These are phyloP conservation scores for Ormyrus thymus DNA, from an alignment of 2,888 invertebrate species.

Conservation along the genomic window DNA sequence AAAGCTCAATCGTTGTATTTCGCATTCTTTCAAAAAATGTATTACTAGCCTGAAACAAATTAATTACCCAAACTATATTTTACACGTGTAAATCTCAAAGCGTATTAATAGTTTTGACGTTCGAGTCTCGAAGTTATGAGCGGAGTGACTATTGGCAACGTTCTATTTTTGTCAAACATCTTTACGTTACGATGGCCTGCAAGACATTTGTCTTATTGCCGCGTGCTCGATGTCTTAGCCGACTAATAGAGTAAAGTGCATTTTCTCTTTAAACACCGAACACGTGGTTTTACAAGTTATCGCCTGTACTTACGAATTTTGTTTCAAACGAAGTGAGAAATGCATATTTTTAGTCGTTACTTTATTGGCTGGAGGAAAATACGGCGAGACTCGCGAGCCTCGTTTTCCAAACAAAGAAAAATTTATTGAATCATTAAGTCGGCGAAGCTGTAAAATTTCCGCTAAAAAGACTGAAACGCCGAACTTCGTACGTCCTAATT, in stretches of 20 bases:
- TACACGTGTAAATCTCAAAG: conserved; percentile 49
- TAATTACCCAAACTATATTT: conserved; percentile 10
- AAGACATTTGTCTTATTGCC: conserved; percentile 57
- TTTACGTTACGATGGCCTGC: conserved; percentile 54
- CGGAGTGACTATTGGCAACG: conserved; percentile 58
- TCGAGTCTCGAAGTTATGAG: conserved; percentile 37
- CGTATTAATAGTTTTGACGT: conserved; percentile 44
- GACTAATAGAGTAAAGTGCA: conserved; percentile 58
- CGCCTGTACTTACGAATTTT: conserved; percentile 43
- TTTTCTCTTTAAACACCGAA: conserved; percentile 50
- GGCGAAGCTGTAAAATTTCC: not conserved
- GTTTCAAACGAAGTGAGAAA: conserved; percentile 43
- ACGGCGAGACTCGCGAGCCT: not conserved
- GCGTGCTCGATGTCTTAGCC: conserved; percentile 55
- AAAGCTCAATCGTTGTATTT: no score
- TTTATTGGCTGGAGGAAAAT: conserved; percentile 2
- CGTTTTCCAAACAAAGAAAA: not conserved
- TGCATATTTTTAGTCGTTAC: conserved; percentile 38
- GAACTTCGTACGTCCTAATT: not conserved
- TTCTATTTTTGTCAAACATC: conserved; percentile 60
- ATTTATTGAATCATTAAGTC: not conserved
- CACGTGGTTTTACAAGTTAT: conserved; percentile 47
- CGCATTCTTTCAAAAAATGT: no score
- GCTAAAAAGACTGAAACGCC: not conserved
- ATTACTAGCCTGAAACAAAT: not conserved